Conservation (phyloP, 2,888 invertebrate species). For the Desoria tigrina region DNA sequence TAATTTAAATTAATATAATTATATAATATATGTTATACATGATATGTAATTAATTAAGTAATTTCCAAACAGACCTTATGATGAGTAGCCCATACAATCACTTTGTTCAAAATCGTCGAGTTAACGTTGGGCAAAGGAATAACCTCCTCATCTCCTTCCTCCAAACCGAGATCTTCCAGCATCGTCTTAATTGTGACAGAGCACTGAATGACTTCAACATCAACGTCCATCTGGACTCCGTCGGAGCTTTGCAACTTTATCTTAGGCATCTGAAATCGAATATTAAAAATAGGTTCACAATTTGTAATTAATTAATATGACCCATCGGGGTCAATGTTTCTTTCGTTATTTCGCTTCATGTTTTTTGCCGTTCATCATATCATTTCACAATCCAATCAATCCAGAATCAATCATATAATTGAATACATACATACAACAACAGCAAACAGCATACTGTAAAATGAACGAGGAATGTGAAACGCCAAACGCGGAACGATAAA, state of each 20-base stretch:
- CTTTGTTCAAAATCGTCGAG: constrained; percentile 93
- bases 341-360: too few relatives aligned
- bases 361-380: too few relatives aligned
- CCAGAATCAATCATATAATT: too few relatives aligned
- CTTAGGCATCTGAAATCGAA: constrained; percentile 74
- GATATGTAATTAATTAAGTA: background rate
- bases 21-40: background rate
- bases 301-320: background rate
- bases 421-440: too few relatives aligned
- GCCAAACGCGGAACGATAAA: too few relatives aligned
- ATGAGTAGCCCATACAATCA: constrained; percentile 86
- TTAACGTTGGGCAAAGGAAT: constrained; percentile 97
- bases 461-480: too few relatives aligned
- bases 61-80: constrained; percentile 66
- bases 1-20: background rate
- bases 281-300: background rate
- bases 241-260: constrained; percentile 94
- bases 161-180: constrained; percentile 82
- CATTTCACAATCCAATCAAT: too few relatives aligned
- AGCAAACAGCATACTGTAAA: too few relatives aligned
- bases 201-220: constrained; percentile 95
- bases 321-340: too few relatives aligned
- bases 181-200: constrained; percentile 98
- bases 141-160: constrained; percentile 91
- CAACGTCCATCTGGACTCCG: constrained; percentile 92